These are phyloP conservation scores for Philopotamus ludificatus DNA, from an alignment of 1,140 invertebrate species.

Conservation along the genomic window DNA sequence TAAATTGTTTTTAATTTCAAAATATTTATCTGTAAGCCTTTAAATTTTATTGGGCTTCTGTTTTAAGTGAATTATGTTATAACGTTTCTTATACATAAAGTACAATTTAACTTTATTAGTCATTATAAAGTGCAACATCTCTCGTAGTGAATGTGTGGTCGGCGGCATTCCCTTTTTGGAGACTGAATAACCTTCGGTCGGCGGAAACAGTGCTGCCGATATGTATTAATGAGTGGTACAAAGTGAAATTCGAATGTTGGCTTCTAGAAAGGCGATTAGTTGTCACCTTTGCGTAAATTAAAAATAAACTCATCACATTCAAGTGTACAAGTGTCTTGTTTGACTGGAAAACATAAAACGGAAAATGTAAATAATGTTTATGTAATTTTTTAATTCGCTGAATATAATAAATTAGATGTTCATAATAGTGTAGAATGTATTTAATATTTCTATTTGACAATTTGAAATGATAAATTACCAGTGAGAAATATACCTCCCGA, in stretches of 20 bases:
- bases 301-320: slow-evolving; percentile 7
- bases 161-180: background rate
- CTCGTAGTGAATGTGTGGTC: background rate
- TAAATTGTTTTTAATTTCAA: slow-evolving; percentile 27
- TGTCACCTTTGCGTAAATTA: background rate
- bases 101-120: background rate
- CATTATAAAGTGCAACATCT: slow-evolving; percentile 20
- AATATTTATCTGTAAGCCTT: slow-evolving; percentile 20
- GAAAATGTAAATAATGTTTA: slow-evolving; percentile 40
- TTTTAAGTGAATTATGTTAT: slow-evolving; percentile 19
- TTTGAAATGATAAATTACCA: background rate
- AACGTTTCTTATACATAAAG: slow-evolving; percentile 8
- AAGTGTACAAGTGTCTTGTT: slow-evolving; percentile 42
- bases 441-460: slow-evolving; percentile 28
- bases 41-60: slow-evolving; percentile 21
- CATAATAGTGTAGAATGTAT: slow-evolving; percentile 38
- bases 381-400: slow-evolving; percentile 39
- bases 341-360: slow-evolving; percentile 39
- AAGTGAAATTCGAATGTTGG: background rate
- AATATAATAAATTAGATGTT: slow-evolving; percentile 38
- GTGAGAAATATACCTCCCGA: slow-evolving; percentile 10
- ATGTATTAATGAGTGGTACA: background rate
- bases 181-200: too few relatives aligned
- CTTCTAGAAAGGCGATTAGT: background rate
- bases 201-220: background rate